Base-by-base conservation (phyloP, 2,113 vertebrate genomes). In the Forbesichthys agassizii region DNA sequence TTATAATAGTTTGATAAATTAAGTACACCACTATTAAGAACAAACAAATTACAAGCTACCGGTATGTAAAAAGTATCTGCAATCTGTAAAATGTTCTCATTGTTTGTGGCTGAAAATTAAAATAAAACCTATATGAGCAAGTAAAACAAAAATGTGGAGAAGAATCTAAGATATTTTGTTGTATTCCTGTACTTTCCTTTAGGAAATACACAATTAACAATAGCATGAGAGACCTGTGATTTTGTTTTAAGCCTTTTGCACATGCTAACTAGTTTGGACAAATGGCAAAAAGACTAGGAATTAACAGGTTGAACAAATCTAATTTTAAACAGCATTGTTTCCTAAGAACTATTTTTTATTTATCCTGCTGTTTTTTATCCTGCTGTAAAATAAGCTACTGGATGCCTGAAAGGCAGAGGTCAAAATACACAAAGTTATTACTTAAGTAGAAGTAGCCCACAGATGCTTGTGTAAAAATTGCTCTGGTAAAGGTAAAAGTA, bases 171-270 rank as follows among this genome's bases (percentile, higher is more conserved):
- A 76, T 20, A 65, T 76, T 72, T 75, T 75, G 61, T 68, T 65
- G 66, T 74, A 27, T 69, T 59, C 14, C 61, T 79, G 61, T 78
- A 75, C 65, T 70, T 72, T 82, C 69, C 79, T 77, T 82, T 67
- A 74, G 72, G 72, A 79, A 61, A 55, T 71, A 66, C 66, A 77
- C 78, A 81, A 91, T 90, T 94, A 93, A 96, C 94, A 96, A 96
- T 86, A 66, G 87, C 65, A 64, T 83, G 94, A 90, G 90, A 72
- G 79, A 79, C 77, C 66, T 87, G 84, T 85, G 88, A 84, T 83
- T 89, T 82, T 71, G 75, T 82, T 73, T 80, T 72, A 78, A 10
- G 79, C 76, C 76, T 79, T 84, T 84, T 81, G 75, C 83, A 84
- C 80, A 86, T 88, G 80, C 88, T 87, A 64, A 80, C 78, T 86